Percentiles rank a stretch among this genome's conserved stretches.
Evolutionary conservation across 2,888 invertebrate species (phyloP).

Genomic region (Acleris cristana): DNA sequence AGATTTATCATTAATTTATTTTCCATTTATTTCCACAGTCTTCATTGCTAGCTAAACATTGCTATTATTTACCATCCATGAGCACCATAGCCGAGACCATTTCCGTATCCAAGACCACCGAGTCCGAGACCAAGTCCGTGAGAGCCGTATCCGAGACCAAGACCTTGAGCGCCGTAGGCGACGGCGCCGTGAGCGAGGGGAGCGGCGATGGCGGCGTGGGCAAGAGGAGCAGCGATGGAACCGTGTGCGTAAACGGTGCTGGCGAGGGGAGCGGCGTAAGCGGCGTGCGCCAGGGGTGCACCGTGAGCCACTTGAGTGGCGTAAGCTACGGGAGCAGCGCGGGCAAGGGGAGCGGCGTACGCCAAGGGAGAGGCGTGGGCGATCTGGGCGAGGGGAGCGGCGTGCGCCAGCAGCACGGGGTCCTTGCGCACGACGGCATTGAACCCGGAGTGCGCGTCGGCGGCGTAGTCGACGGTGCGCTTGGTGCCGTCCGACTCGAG

Average conservation of each 20-base stretch:
- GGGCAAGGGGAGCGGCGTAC: slow-evolving; percentile 37
- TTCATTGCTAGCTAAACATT: background rate
- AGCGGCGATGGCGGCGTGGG: slow-evolving; percentile 38
- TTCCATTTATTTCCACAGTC: slow-evolving; percentile 22
- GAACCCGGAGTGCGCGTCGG: slow-evolving; percentile 53
- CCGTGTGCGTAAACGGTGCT: slow-evolving; percentile 29
- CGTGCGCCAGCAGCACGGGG: slow-evolving; percentile 44
- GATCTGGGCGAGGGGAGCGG: slow-evolving; percentile 44
- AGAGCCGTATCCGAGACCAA: slow-evolving; percentile 9
- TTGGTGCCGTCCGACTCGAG: slow-evolving; percentile 83
- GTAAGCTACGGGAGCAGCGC: slow-evolving; percentile 42
- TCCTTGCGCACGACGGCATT: slow-evolving; percentile 40
- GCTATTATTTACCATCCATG: slow-evolving; percentile 16
- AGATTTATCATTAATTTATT: slow-evolving; percentile 13
- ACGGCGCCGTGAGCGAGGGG: slow-evolving; percentile 36
- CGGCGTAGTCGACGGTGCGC: slow-evolving; percentile 83
- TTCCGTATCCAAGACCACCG: slow-evolving; percentile 23
- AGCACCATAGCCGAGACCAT: slow-evolving; percentile 20
- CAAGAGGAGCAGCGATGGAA: slow-evolving; percentile 34
- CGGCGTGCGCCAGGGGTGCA: slow-evolving; percentile 44
- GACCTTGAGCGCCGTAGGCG: slow-evolving; percentile 23
- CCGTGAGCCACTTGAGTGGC: slow-evolving; percentile 38
- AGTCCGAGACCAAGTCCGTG: slow-evolving; percentile 19
- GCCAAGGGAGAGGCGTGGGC: slow-evolving; percentile 46
- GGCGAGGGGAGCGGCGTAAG: slow-evolving; percentile 44